These are phyloP conservation scores for Asarcornis scutulata DNA, from an alignment of 2,113 vertebrate species.

Conservation along the genomic window DNA sequence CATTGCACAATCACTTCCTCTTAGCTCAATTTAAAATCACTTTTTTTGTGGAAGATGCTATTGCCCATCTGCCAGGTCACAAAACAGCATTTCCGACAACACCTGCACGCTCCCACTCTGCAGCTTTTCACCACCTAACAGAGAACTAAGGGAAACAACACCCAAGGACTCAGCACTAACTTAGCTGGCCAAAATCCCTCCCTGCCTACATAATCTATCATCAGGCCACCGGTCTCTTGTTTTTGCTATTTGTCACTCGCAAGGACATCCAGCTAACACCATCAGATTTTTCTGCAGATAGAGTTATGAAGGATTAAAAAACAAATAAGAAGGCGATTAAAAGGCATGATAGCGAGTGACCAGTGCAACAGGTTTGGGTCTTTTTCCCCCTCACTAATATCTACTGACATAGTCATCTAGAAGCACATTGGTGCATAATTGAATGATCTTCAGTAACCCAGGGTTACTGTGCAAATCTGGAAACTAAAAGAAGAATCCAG, in stretches of 20 bases:
- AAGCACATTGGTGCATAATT: background rate
- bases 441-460: background rate
- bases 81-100: background rate
- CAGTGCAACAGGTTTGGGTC: background rate
- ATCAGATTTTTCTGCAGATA: background rate
- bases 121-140: background rate
- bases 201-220: background rate
- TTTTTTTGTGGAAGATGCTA: background rate
- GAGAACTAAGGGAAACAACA: background rate
- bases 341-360: background rate
- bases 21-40: background rate
- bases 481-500: background rate
- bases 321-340: background rate
- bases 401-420: background rate
- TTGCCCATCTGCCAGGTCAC: background rate
- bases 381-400: background rate
- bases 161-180: background rate
- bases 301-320: background rate
- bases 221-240: background rate
- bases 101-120: fast-evolving
- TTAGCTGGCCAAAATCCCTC: background rate
- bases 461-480: background rate
- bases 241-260: background rate
- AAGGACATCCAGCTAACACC: background rate
- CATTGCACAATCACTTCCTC: background rate